Evolutionary conservation across 2,113 vertebrate genomes (phyloP).

Genomic region (Xiphophorus couchianus): DNA sequence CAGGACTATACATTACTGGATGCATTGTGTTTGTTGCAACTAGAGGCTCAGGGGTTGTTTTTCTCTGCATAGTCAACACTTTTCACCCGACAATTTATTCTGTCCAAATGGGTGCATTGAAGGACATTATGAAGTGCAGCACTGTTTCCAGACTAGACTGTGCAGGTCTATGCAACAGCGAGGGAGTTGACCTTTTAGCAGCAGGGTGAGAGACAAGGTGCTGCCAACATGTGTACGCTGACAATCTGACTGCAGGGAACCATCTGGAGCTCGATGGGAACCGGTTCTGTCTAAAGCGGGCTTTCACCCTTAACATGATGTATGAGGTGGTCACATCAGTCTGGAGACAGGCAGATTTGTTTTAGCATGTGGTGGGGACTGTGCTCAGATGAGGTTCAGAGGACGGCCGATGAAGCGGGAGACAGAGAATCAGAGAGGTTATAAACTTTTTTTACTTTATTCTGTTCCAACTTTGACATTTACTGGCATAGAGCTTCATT

Average conservation of each 20-base stretch:
- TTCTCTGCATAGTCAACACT: neutral
- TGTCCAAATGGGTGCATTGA: slow-evolving; percentile 28
- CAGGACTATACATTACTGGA: neutral
- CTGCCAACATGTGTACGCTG: slow-evolving; percentile 53
- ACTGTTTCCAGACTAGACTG: slow-evolving; percentile 27
- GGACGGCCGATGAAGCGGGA: neutral
- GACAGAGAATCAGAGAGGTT: neutral
- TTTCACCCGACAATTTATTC: slow-evolving; percentile 14
- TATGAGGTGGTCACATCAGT: neutral
- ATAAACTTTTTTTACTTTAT: neutral
- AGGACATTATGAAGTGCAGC: slow-evolving; percentile 16
- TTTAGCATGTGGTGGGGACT: neutral
- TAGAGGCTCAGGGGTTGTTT: neutral
- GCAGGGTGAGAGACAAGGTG: slow-evolving; percentile 29
- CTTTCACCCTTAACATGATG: neutral
- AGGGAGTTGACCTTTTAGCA: slow-evolving; percentile 62
- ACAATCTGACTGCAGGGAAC: slow-evolving; percentile 44
- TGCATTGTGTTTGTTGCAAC: neutral
- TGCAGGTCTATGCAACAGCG: slow-evolving; percentile 23
- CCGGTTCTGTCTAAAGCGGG: slow-evolving; percentile 13
- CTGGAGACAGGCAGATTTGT: neutral
- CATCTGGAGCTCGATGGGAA: slow-evolving; percentile 29
- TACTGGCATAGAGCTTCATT: neutral
- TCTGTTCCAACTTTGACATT: neutral
- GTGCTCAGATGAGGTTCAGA: too few relatives aligned